Base-by-base conservation (phyloP, 2,888 invertebrate genomes). In the Amphipyra tragopoginis region DNA sequence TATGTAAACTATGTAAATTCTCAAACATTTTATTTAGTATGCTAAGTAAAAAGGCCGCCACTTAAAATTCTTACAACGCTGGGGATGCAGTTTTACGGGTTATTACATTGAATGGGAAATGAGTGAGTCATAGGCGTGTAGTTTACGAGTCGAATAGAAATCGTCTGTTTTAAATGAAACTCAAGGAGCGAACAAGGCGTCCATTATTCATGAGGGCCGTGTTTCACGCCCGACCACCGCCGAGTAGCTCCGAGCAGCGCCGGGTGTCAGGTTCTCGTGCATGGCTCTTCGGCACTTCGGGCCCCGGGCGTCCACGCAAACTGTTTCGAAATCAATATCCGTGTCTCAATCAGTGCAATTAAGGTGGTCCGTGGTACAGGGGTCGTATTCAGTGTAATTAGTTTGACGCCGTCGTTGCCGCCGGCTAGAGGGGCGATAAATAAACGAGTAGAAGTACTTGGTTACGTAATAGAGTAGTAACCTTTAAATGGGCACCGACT, bases 281-380 rank as follows among this genome's bases (percentile, higher is more conserved):
- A 33, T 53, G 44, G 33, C 42, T 34, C 56, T 56, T 21, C 55
- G 36, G 48, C 40, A 45, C 36, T 50, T 56, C 48, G 52, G 49
- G 29, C 29, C 57, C 51, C 65, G 75, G 77, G 78, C 86, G 82
- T 83, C 78, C 77, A 83, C 82, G 84, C 86, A 86, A 90, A 90
- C 89, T 90, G 90, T 91, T 92, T 90, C 90, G 70, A 89, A 93
- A 94, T 93, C 94, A 92, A 94, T 94, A 93, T 93, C 92, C 90
- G 90, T 93, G 93, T 93, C 92, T 93, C 92, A 93, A 93, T 94
- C 93, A 93, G 90, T 87, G 91, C 92, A 93, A 94, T 94, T 93
- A 93, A 89, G 88, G 89, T 86, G 84, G 85, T 82, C 88, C 85
- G 81, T 81, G 76, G 80, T 84, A 81, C 86, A 81, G 86, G 87